Evolutionary conservation across 1,140 invertebrate species (phyloP), one percentile per base, ranked within the genome.

Genomic region (Calephelis nemesis): DNA sequence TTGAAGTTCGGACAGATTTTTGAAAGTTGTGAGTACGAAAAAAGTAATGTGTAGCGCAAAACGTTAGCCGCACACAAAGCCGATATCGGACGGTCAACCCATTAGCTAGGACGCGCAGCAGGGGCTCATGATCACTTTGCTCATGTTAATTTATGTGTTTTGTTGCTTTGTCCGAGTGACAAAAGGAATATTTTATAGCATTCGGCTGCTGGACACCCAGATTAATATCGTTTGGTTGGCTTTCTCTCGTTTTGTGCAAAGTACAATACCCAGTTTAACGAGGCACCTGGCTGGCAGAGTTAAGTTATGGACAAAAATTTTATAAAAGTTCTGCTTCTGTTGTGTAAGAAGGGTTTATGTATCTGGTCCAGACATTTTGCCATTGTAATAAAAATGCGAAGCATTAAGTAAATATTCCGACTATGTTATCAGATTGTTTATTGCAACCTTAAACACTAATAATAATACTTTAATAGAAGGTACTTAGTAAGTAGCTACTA

Each of bases 121-220:
- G 89, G 87, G 71, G 75, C 74, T 87, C 87, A 91, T 91, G 85
- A 91, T 91, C 87, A 90, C 86, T 88, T 84, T 85, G 86, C 86
- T 85, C 82, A 82, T 84, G 82, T 89, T 90, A 90, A 91, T 91
- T 91, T 91, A 91, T 91, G 89, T 91, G 76, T 82, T 89, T 89
- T 90, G 89, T 89, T 74, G 82, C 82, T 77, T 90, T 91, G 86
- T 91, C 69, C 78, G 70, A 63, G 69, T 39, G 52, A 91, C 87
- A 91, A 89, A 82, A 69, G 77, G 62, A 68, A 74, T 75, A 86
- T 88, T 91, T 91, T 90, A 89, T 89, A 87, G 81, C 82, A 67
- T 79, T 84, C 79, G 79, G 74, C 85, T 87, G 87, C 89, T 81
- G 87, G 87, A 88, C 87, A 86, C 83, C 82, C 84, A 88, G 87